Conservation (phyloP, 2,888 invertebrate species). For the Agrenia bidenticulata region DNA sequence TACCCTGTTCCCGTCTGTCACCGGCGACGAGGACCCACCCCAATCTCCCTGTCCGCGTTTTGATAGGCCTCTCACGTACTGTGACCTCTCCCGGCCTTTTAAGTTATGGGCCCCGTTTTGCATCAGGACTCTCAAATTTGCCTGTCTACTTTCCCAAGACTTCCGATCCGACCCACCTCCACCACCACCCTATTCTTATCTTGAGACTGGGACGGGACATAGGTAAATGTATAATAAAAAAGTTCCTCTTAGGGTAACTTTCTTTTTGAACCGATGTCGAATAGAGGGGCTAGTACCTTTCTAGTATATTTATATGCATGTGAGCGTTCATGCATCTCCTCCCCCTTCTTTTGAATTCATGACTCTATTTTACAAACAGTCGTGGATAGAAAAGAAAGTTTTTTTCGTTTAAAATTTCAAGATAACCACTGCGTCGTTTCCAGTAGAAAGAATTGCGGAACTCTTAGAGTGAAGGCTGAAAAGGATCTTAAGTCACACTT, state of each 20-base stretch:
- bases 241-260: background rate
- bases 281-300: background rate
- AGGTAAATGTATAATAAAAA: too few species aligned
- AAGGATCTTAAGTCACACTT: too few species aligned
- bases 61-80: slow-evolving; percentile 50
- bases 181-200: background rate
- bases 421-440: too few species aligned
- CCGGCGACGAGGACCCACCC: slow-evolving; percentile 12
- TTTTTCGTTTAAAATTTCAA: too few species aligned
- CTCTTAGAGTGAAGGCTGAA: too few species aligned
- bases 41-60: slow-evolving; percentile 14
- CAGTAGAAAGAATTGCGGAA: too few species aligned
- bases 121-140: slow-evolving; percentile 48
- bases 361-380: slow-evolving; percentile 38
- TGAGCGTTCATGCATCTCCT: background rate
- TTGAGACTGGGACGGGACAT: background rate
- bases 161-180: too few species aligned
- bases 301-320: background rate
- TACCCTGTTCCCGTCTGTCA: slow-evolving; percentile 28
- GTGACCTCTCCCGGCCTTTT: slow-evolving; percentile 46
- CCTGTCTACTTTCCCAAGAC: slow-evolving; percentile 19
- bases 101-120: slow-evolving; percentile 46
- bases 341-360: slow-evolving; percentile 39
- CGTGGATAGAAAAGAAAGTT: slow-evolving; percentile 35
- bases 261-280: background rate